A percentile compares a stretch with the other conserved stretches of the same genome.
phyloP scores from a whole-genome alignment of 2,113 vertebrate genomes.

The human region DNA sequence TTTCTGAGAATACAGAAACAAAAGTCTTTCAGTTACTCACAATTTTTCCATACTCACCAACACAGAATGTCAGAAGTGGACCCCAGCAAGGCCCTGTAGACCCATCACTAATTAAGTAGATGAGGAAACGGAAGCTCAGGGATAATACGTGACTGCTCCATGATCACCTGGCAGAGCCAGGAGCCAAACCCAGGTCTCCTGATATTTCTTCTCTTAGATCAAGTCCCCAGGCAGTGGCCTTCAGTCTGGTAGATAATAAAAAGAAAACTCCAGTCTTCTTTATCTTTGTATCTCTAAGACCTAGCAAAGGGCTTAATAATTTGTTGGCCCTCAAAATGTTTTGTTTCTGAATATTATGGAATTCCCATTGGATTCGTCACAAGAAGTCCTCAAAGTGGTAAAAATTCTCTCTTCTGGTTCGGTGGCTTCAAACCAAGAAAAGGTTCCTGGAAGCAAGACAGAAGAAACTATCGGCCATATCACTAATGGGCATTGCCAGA shows the following conservation, averaged over 20 bases:
- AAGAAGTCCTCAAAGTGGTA: neutral
- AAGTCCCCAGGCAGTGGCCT: neutral
- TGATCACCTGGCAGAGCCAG: neutral
- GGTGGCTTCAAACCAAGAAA: neutral
- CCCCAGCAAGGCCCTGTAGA: accelerated
- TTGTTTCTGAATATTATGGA: neutral
- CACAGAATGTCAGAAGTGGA: neutral
- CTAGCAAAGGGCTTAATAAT: neutral
- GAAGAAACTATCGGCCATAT: neutral
- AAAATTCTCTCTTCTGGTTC: neutral
- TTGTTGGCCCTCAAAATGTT: neutral
- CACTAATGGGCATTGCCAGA: neutral
- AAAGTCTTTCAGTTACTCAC: neutral
- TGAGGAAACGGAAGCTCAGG: neutral
- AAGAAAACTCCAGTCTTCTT: neutral
- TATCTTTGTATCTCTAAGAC: neutral
- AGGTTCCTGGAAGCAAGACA: neutral
- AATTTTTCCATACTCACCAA: neutral
- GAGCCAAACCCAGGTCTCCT: neutral
- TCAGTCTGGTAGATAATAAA: neutral
- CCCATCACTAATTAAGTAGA: neutral
- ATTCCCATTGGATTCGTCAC: neutral
- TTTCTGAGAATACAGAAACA: slow-evolving; percentile 2
- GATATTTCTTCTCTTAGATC: neutral
- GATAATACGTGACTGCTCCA: neutral